These are phyloP conservation scores for Pimephales promelas DNA, from an alignment of 2,113 vertebrate genomes.

Conservation along the genomic window DNA sequence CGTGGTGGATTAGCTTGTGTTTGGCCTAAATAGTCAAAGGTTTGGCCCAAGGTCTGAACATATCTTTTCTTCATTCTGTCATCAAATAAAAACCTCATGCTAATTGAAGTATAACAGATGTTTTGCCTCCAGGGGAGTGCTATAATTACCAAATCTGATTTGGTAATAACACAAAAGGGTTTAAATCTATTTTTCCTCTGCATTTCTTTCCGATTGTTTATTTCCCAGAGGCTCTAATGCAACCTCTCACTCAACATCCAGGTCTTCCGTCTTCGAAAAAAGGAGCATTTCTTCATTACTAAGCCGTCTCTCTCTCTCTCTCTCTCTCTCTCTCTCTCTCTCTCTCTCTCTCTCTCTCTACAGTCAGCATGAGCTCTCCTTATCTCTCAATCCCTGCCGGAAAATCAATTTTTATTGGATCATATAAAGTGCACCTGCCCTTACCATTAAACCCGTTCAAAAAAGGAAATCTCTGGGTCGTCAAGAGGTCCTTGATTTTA, in stretches of 20 bases:
- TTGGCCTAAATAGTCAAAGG: conserved; percentile 32
- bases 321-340: conserved; percentile 32
- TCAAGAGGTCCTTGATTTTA: conserved; percentile 52
- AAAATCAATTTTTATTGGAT: conserved; percentile 62
- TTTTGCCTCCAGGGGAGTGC: conserved; percentile 29
- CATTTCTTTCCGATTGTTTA: conserved; percentile 13
- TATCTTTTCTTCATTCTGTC: conserved; percentile 35
- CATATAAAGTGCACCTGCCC: conserved; percentile 66
- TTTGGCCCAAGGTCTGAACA: conserved; percentile 31
- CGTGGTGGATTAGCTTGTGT: conserved; percentile 24
- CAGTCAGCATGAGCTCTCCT: conserved; percentile 25
- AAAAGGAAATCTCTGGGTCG: conserved; percentile 51
- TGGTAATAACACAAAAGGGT: neutral
- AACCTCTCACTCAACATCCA: neutral
- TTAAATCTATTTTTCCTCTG: conserved; percentile 36
- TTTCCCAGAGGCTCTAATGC: conserved; percentile 23
- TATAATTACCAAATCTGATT: conserved; percentile 33
- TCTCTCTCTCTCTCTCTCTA: neutral
- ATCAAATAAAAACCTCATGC: conserved; percentile 38
- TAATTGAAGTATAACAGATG: conserved; percentile 39
- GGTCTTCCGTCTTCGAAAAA: neutral
- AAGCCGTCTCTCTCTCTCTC: neutral
- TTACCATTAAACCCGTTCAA: conserved; percentile 50
- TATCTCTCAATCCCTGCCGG: conserved; percentile 46
- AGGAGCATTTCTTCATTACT: neutral